Evolutionary conservation across 1,140 invertebrate genomes (phyloP).

Genomic region (Venustaconcha ellipsiformis): DNA sequence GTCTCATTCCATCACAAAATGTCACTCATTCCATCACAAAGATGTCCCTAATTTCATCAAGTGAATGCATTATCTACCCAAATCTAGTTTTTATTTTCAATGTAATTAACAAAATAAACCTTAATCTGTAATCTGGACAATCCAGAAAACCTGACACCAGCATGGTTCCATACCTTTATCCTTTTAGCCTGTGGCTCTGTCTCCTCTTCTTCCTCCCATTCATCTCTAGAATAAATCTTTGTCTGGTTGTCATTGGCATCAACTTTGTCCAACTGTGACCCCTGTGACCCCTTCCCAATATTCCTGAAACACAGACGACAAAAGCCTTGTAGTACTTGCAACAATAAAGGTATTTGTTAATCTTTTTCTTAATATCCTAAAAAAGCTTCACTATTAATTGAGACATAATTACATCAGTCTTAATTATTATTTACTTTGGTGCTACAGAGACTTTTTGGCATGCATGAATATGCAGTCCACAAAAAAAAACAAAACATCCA

Average conservation of each 20-base stretch:
- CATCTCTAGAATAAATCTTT: slow-evolving; percentile 15
- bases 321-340: too few relatives aligned
- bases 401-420: not conserved
- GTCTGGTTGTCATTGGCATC: slow-evolving; percentile 74
- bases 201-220: slow-evolving; percentile 94
- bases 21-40: too few relatives aligned
- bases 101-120: too few relatives aligned
- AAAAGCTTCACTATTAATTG: not conserved
- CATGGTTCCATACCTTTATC: slow-evolving; percentile 67
- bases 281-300: slow-evolving; percentile 76
- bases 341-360: not conserved
- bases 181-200: slow-evolving; percentile 86
- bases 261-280: slow-evolving; percentile 68
- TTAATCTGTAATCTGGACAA: too few relatives aligned
- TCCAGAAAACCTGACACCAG: too few relatives aligned
- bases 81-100: too few relatives aligned
- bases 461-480: not conserved
- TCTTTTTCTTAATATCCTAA: not conserved
- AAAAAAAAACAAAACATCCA: too few relatives aligned
- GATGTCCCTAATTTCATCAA: too few relatives aligned
- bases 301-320: slow-evolving; percentile 72
- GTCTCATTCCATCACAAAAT: too few relatives aligned
- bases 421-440: not conserved
- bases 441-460: not conserved
- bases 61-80: too few relatives aligned